These are phyloP conservation scores for Sakesphorus luctuosus DNA, from an alignment of 2,113 vertebrate genomes.

Conservation along the genomic window DNA sequence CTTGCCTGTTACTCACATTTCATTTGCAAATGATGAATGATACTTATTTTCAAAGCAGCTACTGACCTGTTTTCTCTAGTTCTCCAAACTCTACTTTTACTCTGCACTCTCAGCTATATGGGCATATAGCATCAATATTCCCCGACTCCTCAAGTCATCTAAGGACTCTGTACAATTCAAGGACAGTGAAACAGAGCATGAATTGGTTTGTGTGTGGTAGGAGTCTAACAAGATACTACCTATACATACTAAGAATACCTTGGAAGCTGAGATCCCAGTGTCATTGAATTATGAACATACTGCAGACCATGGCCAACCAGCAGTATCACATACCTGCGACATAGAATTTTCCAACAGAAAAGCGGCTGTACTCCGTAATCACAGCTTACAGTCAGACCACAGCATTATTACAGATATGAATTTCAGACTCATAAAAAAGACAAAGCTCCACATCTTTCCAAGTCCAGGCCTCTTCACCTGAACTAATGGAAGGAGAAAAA, in stretches of 20 bases:
- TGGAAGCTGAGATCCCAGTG: not conserved
- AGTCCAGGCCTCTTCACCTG: not conserved
- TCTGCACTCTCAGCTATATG: not conserved
- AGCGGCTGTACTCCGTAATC: not conserved
- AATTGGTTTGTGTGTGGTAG: not conserved
- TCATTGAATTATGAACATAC: not conserved
- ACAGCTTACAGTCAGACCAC: not conserved
- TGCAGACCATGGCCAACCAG: not conserved
- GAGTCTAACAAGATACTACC: not conserved
- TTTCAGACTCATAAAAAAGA: not conserved
- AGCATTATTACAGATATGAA: not conserved
- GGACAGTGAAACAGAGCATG: not conserved
- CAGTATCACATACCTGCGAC: not conserved
- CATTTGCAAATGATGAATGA: not conserved
- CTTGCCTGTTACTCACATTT: not conserved
- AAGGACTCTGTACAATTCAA: not conserved
- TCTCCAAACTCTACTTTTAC: not conserved
- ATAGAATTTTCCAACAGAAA: not conserved
- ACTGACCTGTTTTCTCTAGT: not conserved
- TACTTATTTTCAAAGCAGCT: not conserved
- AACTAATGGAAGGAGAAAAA: not conserved
- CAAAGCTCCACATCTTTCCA: not conserved
- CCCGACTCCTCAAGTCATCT: not conserved
- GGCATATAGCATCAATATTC: not conserved
- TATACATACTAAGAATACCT: not conserved